Base-by-base conservation (phyloP, 2,888 invertebrate species). In the Agriopis leucophaearia region DNA sequence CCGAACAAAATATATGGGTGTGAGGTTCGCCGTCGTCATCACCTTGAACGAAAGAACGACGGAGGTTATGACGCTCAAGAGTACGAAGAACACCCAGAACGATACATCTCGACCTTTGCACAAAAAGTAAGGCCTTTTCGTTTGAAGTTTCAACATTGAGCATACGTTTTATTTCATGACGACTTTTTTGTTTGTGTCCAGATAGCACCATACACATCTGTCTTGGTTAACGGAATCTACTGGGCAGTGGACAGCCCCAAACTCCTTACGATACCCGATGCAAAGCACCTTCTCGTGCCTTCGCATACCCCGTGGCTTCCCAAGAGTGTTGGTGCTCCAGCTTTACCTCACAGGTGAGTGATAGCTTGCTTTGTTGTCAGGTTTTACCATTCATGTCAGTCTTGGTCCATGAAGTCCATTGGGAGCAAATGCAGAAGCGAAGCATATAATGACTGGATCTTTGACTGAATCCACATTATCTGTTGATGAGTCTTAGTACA, bases 231-330 rank as follows among this genome's bases (percentile, higher is more conserved):
- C 86, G 98, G 99, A 38, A 99, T 99, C 80, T 99, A 99, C 90
- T 99, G 99, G 99, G 99, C 99, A 0, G 98, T 99, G 0, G 98
- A 98, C 80, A 98, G 99, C 74, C 99, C 99, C 0, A 98, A 99
- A 84, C 90, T 99, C 40, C 94, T 99, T 61, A 99, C 99, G 2
- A 98, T 99, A 75, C 99, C 99, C 0, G 99, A 99, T 87, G 99
- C 99, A 0, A 99, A 99, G 89, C 96, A 97, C 79, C 94, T 99
- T 2, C 94, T 99, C 18, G 94, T 97, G 56, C 98, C 99, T 0
- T 96, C 97, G 0, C 96, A 97, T 77, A 97, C 98, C 0, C 99
- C 99, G 0, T 99, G 99, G 99, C 88, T 99, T 61, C 98, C 98
- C 0, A 97, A 96, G 40, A 97, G 97, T 74, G 95, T 97, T 62